Evolutionary conservation across 2,888 invertebrate genomes (phyloP).

Genomic region (Drosophila pseudotakahashii): DNA sequence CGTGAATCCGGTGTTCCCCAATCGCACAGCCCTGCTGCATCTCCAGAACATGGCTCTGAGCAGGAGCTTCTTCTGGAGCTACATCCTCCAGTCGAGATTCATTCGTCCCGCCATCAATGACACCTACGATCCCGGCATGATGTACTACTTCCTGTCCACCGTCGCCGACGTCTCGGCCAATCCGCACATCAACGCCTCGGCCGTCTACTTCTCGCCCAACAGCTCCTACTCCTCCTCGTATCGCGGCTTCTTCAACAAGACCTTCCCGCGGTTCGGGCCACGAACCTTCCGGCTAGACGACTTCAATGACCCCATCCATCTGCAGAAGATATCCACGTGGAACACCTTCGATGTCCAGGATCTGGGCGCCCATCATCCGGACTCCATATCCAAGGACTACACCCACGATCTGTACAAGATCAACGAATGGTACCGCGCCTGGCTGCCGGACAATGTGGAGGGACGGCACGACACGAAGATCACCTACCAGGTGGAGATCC

Average conservation of each 20-base stretch:
- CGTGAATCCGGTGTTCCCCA: conserved; percentile 96
- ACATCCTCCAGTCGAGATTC: conserved; percentile 94
- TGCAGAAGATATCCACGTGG: conserved; percentile 96
- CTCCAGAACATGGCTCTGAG: conserved; percentile 98
- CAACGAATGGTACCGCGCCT: conserved; percentile 96
- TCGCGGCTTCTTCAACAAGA: conserved; percentile 97
- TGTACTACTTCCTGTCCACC: conserved; percentile 97
- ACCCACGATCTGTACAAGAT: conserved; percentile 95
- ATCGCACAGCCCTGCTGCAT: conserved; percentile 96
- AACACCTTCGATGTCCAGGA: conserved; percentile 95
- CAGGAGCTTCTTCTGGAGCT: conserved; percentile 98
- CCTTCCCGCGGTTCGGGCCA: conserved; percentile 96
- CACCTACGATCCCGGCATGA: conserved; percentile 98
- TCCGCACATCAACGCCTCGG: conserved; percentile 95
- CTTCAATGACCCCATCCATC: conserved; percentile 97
- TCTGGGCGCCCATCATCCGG: conserved; percentile 92
- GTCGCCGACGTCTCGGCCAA: conserved; percentile 98
- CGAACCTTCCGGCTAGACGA: conserved; percentile 95
- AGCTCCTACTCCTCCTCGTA: conserved; percentile 97
- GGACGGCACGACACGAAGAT: conserved; percentile 95
- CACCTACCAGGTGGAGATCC: conserved; percentile 96
- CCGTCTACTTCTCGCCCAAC: conserved; percentile 97
- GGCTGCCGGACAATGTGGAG: conserved; percentile 94
- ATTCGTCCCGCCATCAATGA: conserved; percentile 95
- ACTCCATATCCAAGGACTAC: conserved; percentile 93